These are phyloP conservation scores for Psettodes erumei DNA, from an alignment of 2,113 vertebrate genomes.

Conservation along the genomic window DNA sequence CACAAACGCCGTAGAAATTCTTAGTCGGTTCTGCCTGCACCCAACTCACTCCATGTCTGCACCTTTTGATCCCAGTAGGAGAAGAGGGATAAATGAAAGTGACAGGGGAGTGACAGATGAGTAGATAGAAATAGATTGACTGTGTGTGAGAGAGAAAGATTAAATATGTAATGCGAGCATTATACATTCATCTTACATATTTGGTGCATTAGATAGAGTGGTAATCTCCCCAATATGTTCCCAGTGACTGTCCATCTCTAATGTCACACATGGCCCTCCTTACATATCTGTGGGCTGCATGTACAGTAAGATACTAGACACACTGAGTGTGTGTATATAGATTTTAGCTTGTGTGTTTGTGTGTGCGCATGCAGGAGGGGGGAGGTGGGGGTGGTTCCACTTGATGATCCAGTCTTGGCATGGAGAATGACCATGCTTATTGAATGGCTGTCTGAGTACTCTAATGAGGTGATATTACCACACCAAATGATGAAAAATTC, in stretches of 20 bases:
- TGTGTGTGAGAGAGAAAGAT: slow-evolving; percentile 6
- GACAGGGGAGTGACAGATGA: slow-evolving; percentile 15
- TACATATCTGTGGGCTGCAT: slow-evolving; percentile 9
- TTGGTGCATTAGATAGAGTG: slow-evolving; percentile 7
- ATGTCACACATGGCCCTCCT: slow-evolving; percentile 13
- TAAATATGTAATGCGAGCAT: slow-evolving; percentile 5
- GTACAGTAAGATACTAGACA: neutral
- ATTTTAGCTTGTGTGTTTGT: slow-evolving; percentile 17
- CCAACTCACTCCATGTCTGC: slow-evolving; percentile 31
- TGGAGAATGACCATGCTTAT: slow-evolving; percentile 73
- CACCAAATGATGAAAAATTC: slow-evolving; percentile 81
- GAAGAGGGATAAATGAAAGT: slow-evolving; percentile 28
- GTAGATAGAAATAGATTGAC: slow-evolving; percentile 24
- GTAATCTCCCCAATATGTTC: neutral
- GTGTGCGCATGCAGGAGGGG: too few relatives aligned
- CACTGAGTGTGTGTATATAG: neutral
- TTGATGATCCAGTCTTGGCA: slow-evolving; percentile 61
- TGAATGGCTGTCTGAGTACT: slow-evolving; percentile 76
- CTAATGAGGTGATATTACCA: slow-evolving; percentile 81
- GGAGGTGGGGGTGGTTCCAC: slow-evolving; percentile 47
- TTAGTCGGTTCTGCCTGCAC: neutral
- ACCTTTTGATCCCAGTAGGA: slow-evolving; percentile 53
- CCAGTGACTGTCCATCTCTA: slow-evolving; percentile 1
- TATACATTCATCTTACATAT: slow-evolving; percentile 26
- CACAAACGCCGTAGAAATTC: slow-evolving; percentile 30